A percentile compares a stretch with the other conserved stretches of the same genome.
Evolutionary conservation across 1,140 invertebrate genomes (phyloP).

Genomic region (Oncopeltus fasciatus): DNA sequence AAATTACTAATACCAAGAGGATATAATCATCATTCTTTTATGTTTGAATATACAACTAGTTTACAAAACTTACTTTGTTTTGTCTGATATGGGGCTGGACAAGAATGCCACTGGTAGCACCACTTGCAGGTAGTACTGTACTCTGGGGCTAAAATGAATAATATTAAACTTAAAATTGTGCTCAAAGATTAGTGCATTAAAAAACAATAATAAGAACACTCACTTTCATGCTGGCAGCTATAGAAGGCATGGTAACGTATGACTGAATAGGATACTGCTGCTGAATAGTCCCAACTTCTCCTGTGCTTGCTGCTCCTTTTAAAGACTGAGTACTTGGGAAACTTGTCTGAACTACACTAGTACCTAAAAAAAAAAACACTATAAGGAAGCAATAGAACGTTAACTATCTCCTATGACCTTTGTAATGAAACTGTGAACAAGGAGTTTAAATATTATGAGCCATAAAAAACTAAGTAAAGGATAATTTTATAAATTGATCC

Average conservation of each 20-base stretch:
- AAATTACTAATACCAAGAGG: too few species aligned
- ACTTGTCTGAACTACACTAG: slow-evolving; percentile 13
- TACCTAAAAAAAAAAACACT: slow-evolving; percentile 4
- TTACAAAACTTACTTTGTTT: background rate
- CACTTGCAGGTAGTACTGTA: background rate
- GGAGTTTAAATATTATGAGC: too few species aligned
- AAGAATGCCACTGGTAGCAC: background rate
- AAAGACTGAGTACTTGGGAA: slow-evolving; percentile 5
- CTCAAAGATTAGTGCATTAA: background rate
- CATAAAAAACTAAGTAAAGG: too few species aligned
- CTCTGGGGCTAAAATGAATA: background rate
- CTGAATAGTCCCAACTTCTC: slow-evolving; percentile 9
- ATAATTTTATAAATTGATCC: too few species aligned
- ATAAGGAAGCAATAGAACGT: too few species aligned
- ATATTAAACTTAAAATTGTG: background rate
- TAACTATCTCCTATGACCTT: too few species aligned
- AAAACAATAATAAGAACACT: background rate
- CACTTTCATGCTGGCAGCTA: slow-evolving; percentile 17
- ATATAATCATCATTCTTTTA: background rate
- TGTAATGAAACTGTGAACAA: too few species aligned
- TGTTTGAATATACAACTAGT: background rate
- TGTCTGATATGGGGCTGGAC: slow-evolving; percentile 5
- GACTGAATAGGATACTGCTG: slow-evolving; percentile 1
- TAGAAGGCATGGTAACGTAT: slow-evolving; percentile 18
- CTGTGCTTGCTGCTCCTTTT: slow-evolving; percentile 1